Evolutionary conservation across 2,113 vertebrate species (phyloP).

Genomic region (Apodemus sylvaticus): DNA sequence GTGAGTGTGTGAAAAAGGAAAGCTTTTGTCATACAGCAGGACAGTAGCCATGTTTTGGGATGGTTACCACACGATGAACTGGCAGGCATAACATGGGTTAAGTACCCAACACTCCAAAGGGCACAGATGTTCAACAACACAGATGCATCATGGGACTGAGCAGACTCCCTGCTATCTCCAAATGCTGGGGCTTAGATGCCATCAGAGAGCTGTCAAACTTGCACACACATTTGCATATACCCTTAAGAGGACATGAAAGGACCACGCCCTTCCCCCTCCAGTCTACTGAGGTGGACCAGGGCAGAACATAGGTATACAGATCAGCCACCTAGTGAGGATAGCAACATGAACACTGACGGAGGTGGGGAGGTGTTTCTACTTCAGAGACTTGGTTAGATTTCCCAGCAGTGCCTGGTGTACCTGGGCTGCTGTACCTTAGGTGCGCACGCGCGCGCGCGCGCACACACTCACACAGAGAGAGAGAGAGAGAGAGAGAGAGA

Average conservation of each 20-base stretch:
- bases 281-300: accelerated
- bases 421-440: accelerated
- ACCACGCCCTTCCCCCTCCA: neutral
- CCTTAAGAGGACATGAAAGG: neutral
- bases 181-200: no score
- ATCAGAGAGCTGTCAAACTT: neutral
- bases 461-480: no score
- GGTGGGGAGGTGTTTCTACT: neutral
- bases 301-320: neutral
- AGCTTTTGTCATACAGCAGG: neutral
- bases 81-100: accelerated
- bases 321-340: neutral
- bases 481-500: no score
- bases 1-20: neutral
- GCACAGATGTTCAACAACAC: neutral
- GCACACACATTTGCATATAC: neutral
- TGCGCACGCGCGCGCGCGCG: neutral
- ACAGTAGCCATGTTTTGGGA: accelerated
- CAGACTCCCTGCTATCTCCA: neutral
- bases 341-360: neutral
- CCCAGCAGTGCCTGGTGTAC: neutral
- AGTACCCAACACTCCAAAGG: no score
- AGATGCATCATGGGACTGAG: accelerated
- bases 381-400: neutral
- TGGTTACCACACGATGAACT: accelerated